These are phyloP conservation scores for Goniozus legneri DNA, from an alignment of 1,140 invertebrate genomes.

Conservation along the genomic window DNA sequence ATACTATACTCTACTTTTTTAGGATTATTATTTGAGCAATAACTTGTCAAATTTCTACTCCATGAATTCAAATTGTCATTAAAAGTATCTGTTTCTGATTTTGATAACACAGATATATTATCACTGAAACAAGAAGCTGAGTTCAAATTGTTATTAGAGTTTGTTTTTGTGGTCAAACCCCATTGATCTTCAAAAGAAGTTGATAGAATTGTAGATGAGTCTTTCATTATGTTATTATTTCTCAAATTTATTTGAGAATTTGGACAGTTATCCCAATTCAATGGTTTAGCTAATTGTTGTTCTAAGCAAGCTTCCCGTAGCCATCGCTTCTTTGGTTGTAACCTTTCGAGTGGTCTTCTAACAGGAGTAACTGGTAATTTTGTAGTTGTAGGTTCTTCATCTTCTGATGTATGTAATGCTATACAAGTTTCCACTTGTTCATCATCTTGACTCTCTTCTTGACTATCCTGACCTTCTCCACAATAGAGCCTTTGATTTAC, in stretches of 20 bases:
- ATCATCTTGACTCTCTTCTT: constrained; percentile 51
- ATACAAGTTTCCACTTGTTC: constrained; percentile 38
- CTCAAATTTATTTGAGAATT: not conserved
- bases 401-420: constrained; percentile 40
- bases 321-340: constrained; percentile 66
- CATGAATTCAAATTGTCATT: not conserved
- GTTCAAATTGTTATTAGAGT: not conserved
- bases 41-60: not conserved
- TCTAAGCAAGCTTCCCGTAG: constrained; percentile 58
- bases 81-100: not conserved
- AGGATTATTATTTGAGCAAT: not conserved
- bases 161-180: constrained; percentile 1
- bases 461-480: constrained; percentile 42
- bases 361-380: constrained; percentile 39
- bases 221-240: constrained; percentile 13
- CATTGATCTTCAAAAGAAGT: constrained; percentile 10
- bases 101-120: not conserved
- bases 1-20: not conserved
- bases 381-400: constrained; percentile 30
- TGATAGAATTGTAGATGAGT: not conserved
- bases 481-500: constrained; percentile 38
- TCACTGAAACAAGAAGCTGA: not conserved
- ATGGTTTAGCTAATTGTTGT: constrained; percentile 50
- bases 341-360: constrained; percentile 43
- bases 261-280: constrained; percentile 48